Base-by-base conservation (phyloP, 2,888 invertebrate genomes). In the Himalopsyche anomala region DNA sequence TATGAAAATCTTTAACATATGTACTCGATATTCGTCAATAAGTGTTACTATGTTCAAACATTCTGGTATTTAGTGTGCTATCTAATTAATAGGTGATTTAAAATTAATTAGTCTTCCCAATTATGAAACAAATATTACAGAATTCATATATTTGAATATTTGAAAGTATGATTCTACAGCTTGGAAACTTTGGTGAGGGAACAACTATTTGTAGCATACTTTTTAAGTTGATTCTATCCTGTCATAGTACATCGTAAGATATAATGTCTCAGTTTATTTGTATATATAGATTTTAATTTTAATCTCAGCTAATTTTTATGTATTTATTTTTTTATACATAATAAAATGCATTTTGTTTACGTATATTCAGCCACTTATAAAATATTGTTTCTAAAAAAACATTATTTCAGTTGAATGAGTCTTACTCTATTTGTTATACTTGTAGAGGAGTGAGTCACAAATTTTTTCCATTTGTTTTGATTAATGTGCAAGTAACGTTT, bases 111-210 rank as follows among this genome's bases (percentile, higher is more conserved):
- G 62, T 62, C 62, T 62, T 62, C 62, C 62, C 62, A 62, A 62
- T 62, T 62, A 62, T 62, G 8, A 62, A 19, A 19, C 2, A 19
- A 4, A 62, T 62, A 62, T 62, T 19, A 19, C 62, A 62, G 62
- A n/a, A 62, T 62, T 8, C 28, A 28, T 62, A 9, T 28, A 62
- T 19, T n/a, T n/a, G 19, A 15, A 62, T 62, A 19, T 19, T 62
- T 62, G 28, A 28, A 19, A 19, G 28, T 28, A 11, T 62, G 62
- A 19, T 19, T 62, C 28, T 62, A 62, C 62, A 62, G 62, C 62
- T 62, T 62, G 62, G 62, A 62, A 62, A 62, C 28, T 62, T n/a
- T 62, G 62, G 62, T 62, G 62, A 62, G 62, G 62, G 62, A 62
- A 62, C 62, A 62, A 62, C 62, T 62, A 62, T 62, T 28, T 62